These are phyloP conservation scores for Xiphophorus couchianus DNA, from an alignment of 2,113 vertebrate species.

Conservation along the genomic window DNA sequence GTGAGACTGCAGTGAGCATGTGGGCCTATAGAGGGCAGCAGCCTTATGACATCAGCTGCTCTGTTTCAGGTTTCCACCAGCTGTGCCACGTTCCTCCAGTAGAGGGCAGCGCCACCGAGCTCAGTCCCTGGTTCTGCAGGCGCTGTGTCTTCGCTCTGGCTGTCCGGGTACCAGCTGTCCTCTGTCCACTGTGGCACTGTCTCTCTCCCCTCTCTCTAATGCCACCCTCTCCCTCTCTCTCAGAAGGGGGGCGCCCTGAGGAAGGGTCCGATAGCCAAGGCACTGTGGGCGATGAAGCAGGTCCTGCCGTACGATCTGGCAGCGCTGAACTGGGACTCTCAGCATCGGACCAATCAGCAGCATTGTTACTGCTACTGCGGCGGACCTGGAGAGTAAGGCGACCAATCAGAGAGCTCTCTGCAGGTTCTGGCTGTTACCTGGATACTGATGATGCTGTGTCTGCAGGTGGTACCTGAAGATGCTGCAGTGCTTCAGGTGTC, in stretches of 20 bases:
- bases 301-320: constrained; percentile 89
- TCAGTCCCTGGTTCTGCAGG: constrained; percentile 92
- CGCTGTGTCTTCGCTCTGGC: constrained; percentile 94
- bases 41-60: not conserved
- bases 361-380: constrained; percentile 97
- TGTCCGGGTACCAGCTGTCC: constrained; percentile 42
- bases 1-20: not conserved
- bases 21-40: not conserved
- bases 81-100: constrained; percentile 92
- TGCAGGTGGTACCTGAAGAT: constrained; percentile 97
- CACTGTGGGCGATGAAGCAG: constrained; percentile 92
- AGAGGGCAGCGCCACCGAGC: constrained; percentile 64
- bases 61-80: constrained; percentile 90
- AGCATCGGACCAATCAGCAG: constrained; percentile 94
- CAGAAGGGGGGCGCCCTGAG: constrained; percentile 96
- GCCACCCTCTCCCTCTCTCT: not conserved
- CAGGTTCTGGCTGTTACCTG: not conserved
- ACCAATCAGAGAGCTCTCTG: not conserved
- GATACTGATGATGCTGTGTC: constrained; percentile 52
- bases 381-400: constrained; percentile 91
- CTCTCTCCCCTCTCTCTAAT: not conserved
- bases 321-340: constrained; percentile 89
- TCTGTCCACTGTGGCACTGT: too few relatives aligned
- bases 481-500: constrained; percentile 92
- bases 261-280: constrained; percentile 90